Evolutionary conservation across 2,888 invertebrate species (phyloP), one percentile per base, ranked within the genome.

Genomic region (Blera fallax): DNA sequence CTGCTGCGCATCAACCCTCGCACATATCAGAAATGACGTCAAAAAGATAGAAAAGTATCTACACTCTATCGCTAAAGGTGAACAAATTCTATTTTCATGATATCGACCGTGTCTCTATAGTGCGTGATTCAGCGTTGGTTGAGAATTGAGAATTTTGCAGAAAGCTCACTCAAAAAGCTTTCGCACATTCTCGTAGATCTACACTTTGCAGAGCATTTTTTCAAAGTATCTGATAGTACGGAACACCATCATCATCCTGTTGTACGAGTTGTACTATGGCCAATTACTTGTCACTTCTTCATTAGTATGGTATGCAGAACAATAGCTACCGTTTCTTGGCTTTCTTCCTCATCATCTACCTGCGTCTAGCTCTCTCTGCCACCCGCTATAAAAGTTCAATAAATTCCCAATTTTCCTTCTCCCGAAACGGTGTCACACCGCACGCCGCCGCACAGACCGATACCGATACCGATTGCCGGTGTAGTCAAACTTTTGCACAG

Each of bases 221-320:
- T 45, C 27, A 32, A 29, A 16, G 37, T 60, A 48, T 27, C 10
- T 16, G 27, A 16, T 65, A 62, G 37, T 7, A 48, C 6, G 34
- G 18, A 48, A 11, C 16, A 2, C 14, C 37, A 32, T 62, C 18
- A 18, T 62, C 37, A 50, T 52, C 50, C 21, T 54, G 7, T 24
- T 54, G 74, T 73, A 52, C 29, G 21, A 11, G 32, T 45, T 76
- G 65, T n/a, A n/a, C n/a, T n/a, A n/a, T n/a, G 56, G 67, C 76
- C 67, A 67, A 76, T 58, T 76, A 76, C 69, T 48, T 40, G 77
- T 16, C 24, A 52, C 24, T 50, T 77, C 60, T 69, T 77, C 77
- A 69, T 69, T 77, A 67, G 77, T 69, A 60, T 77, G 77, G 67
- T 60, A 77, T 77, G 58, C 77, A 77, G 67, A 69, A 50, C 50